Evolutionary conservation across 2,888 invertebrate genomes (phyloP), one percentile per base, ranked within the genome.

Genomic region (Papilio demoleus): DNA sequence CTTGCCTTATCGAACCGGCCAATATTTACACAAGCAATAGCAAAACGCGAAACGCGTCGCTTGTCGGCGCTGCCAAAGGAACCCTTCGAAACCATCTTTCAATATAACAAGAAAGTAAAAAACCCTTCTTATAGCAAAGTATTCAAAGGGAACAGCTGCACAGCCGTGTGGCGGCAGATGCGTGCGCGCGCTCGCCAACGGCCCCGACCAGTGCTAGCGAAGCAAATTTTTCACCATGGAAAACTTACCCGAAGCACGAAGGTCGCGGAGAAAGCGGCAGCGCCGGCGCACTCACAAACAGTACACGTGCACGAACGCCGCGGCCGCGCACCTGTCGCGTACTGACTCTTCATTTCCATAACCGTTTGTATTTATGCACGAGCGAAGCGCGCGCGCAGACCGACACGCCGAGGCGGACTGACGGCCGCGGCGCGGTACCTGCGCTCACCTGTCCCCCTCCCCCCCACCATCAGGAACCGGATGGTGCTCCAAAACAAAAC

Each of bases 401-500:
- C 87, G 86, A 79, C 86, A 85, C 87, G 84, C 81, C 79, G 88
- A 84, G 83, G 83, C 84, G 86, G 84, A 92, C 92, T 91, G 90
- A 86, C 84, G 84, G 82, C 81, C 84, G 82, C 79, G 82, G 87
- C 86, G 84, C 89, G 85, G 86, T 89, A 88, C 92, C 90, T 90
- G 89, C 88, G 88, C 88, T 86, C 90, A 88, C 91, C 90, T 90
- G 89, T 88, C 88, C 90, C 90, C 91, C 87, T 88, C 78, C 86
- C 84, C 80, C 88, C 85, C 88, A 83, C 88, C 86, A 88, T 86
- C 87, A 91, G 90, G 91, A 92, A 91, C 92, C 91, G 91, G 91
- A 92, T 90, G 91, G 88, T 87, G 84, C 87, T 90, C 88, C 92
- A 92, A 92, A 92, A 92, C 92, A 92, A 90, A 92, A 91, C 90